Percentiles rank a stretch among this genome's conserved stretches.
Conservation (phyloP, 2,113 vertebrate species). For the Lepus timidus region DNA sequence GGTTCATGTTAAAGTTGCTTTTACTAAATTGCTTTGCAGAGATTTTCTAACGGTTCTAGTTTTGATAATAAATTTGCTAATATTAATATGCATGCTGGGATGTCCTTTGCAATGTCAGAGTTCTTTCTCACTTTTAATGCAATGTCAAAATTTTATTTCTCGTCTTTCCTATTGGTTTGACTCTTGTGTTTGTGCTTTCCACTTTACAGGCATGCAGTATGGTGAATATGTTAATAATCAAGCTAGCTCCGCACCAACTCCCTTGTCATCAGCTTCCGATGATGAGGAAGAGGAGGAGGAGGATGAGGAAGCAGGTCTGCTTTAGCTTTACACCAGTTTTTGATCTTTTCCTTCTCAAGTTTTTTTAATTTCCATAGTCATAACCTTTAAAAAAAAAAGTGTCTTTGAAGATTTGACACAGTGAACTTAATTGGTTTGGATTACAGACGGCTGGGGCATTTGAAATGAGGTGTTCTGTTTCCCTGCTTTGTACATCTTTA, state of each 20-base stretch:
- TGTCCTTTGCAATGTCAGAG: conserved; percentile 82
- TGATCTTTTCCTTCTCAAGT: conserved; percentile 82
- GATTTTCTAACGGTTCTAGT: conserved; percentile 62
- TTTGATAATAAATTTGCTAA: conserved; percentile 67
- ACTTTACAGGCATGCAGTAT: conserved; percentile 96
- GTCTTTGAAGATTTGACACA: conserved; percentile 58
- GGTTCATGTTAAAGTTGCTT: conserved; percentile 72
- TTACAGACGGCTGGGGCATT: conserved; percentile 35
- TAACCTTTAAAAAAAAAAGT: conserved; percentile 46
- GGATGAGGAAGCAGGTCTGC: conserved; percentile 99
- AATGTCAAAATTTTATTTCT: conserved; percentile 86
- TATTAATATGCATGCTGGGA: conserved; percentile 83
- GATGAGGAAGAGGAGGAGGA: conserved; percentile 95
- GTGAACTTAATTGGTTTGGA: conserved; percentile 48
- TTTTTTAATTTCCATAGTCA: conserved; percentile 72
- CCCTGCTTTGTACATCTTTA: conserved; percentile 6
- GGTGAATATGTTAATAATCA: conserved; percentile 97
- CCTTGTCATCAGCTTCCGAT: conserved; percentile 99
- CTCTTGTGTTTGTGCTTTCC: conserved; percentile 92
- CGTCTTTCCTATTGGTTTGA: conserved; percentile 87
- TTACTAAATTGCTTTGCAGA: conserved; percentile 72
- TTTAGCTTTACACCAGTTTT: conserved; percentile 93
- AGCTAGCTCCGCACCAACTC: conserved; percentile 94
- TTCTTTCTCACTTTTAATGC: conserved; percentile 86
- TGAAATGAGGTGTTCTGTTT: not conserved